Conservation (phyloP, 2,113 vertebrate genomes). For the Xenopus tropicalis region UCB_Xtro_10.0 CM004443.2:27164001-27164500, state of each 20-base stretch:
- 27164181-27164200: conserved; percentile 25
- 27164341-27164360: conserved; percentile 37
- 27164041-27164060: too few species aligned
- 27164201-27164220: conserved; percentile 13
- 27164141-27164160: too few species aligned
- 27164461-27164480: conserved; percentile 33
- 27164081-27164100: too few species aligned
- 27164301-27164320: conserved; percentile 42
- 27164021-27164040: too few species aligned
- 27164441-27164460: conserved; percentile 30
- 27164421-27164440: conserved; percentile 27
- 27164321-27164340: conserved; percentile 35
- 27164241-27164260: conserved; percentile 38
- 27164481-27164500: conserved; percentile 22
- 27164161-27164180: conserved; percentile 20
- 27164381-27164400: conserved; percentile 29
- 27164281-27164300: conserved; percentile 26
- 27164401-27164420: conserved; percentile 37
- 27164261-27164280: conserved; percentile 22
- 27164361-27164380: conserved; percentile 34
- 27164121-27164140: too few species aligned
- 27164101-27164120: too few species aligned
- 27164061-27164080: too few species aligned
- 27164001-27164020: too few species aligned
- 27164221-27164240: conserved; percentile 28